These are phyloP conservation scores for Gari tellinella DNA, from an alignment of 2,888 invertebrate genomes.

Conservation along the genomic window DNA sequence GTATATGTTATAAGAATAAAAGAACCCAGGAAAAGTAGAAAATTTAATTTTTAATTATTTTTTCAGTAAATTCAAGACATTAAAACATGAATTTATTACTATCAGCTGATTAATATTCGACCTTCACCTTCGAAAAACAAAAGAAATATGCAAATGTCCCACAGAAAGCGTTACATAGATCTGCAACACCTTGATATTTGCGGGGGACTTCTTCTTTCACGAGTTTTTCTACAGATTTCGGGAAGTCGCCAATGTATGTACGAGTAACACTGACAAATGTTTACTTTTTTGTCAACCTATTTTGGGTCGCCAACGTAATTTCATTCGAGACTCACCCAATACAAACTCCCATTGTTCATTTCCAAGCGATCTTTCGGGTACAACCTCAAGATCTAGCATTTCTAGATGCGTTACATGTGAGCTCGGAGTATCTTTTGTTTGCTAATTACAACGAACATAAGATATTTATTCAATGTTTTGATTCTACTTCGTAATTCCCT, in stretches of 20 bases:
- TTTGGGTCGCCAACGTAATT: constrained; percentile 21
- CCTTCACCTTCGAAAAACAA: constrained; percentile 47
- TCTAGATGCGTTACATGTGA: constrained; percentile 40
- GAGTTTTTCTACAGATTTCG: no score
- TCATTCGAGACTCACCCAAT: constrained; percentile 89
- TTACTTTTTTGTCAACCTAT: constrained; percentile 32
- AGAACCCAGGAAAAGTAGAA: no score
- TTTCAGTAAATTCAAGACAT: no score
- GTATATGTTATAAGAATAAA: no score
- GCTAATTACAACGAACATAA: constrained; percentile 1
- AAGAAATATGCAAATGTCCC: no score
- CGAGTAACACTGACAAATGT: constrained; percentile 7
- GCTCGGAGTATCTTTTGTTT: no score
- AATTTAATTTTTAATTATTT: no score
- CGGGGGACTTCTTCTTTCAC: no score
- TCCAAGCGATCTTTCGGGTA: constrained; percentile 93
- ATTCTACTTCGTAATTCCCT: constrained; percentile 27
- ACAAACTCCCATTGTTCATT: constrained; percentile 99
- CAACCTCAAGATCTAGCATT: constrained; percentile 98
- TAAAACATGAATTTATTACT: constrained; percentile 7
- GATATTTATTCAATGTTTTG: neutral
- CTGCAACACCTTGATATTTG: no score
- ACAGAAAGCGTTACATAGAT: no score
- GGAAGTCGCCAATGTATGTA: no score
- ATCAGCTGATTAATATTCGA: constrained; percentile 58